phyloP scores from a whole-genome alignment of 2,888 invertebrate genomes.

The Caenorhabditis virilis region DNA sequence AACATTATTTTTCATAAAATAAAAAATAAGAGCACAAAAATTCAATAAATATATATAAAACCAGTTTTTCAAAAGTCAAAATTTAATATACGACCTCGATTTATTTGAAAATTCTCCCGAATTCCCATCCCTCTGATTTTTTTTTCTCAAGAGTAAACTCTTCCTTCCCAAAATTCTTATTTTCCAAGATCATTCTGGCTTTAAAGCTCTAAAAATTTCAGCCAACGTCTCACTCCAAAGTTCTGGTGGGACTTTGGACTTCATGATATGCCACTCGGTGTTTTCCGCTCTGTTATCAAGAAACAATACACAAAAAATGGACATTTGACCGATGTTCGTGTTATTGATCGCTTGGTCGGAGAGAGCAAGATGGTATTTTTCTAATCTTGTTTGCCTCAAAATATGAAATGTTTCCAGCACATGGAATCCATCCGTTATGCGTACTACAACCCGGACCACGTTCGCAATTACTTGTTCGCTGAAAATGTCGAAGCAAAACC shows the following conservation, averaged over 20 bases:
- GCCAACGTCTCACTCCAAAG: slow-evolving; percentile 61
- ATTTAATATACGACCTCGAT: too few species aligned
- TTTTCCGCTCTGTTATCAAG: slow-evolving; percentile 68
- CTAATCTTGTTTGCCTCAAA: not conserved
- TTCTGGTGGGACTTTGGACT: slow-evolving; percentile 65
- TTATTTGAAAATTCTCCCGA: too few species aligned
- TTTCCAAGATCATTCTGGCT: not conserved
- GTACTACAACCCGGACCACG: slow-evolving; percentile 69
- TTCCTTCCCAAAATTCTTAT: too few species aligned
- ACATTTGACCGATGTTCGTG: slow-evolving; percentile 71
- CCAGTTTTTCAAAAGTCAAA: too few species aligned
- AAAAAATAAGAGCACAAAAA: too few species aligned
- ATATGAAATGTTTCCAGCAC: slow-evolving; percentile 52
- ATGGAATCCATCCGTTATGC: slow-evolving; percentile 58
- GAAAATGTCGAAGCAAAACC: slow-evolving; percentile 70
- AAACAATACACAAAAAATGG: slow-evolving; percentile 70
- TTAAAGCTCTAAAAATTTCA: slow-evolving; percentile 36
- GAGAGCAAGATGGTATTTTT: slow-evolving; percentile 56
- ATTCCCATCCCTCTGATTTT: too few species aligned
- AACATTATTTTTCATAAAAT: not conserved
- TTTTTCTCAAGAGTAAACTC: too few species aligned
- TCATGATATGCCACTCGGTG: slow-evolving; percentile 64
- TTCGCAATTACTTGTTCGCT: slow-evolving; percentile 70
- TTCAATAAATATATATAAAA: too few species aligned
- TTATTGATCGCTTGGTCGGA: slow-evolving; percentile 71